Evolutionary conservation across 1,140 invertebrate genomes (phyloP).

Genomic region (Ctenoplectra terminalis): DNA sequence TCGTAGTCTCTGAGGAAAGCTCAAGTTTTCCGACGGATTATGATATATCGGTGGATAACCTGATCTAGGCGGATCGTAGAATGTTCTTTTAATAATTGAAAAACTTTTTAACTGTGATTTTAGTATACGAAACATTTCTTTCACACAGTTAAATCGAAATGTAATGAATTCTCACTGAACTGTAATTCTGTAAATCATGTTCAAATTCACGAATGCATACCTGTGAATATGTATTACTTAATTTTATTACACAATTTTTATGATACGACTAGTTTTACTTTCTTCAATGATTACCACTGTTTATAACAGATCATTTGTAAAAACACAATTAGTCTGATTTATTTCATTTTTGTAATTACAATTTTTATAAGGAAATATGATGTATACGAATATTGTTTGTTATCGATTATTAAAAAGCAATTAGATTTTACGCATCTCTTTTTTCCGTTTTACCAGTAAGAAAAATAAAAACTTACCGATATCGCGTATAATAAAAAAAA

Average conservation of each 20-base stretch:
- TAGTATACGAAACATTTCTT: neutral
- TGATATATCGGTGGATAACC: slow-evolving; percentile 26
- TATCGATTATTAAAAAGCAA: neutral
- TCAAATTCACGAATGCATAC: neutral
- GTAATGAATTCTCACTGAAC: neutral
- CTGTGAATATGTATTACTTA: too few relatives aligned
- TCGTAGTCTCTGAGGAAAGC: slow-evolving; percentile 80
- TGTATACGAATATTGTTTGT: neutral
- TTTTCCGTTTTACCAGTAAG: neutral
- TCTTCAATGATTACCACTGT: neutral
- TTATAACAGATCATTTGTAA: too few relatives aligned
- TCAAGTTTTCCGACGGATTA: slow-evolving; percentile 19
- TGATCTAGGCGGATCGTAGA: slow-evolving; percentile 1
- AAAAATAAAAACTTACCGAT: neutral
- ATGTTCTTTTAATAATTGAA: slow-evolving; percentile 6
- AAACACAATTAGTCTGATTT: too few relatives aligned
- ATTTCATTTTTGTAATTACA: too few relatives aligned
- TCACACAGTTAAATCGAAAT: neutral
- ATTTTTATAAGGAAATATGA: too few relatives aligned
- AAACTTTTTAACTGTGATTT: neutral
- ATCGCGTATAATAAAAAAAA: neutral
- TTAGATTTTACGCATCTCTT: neutral
- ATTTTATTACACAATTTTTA: too few relatives aligned
- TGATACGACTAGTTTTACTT: too few relatives aligned
- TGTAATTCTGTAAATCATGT: neutral